Evolutionary conservation across 2,113 vertebrate genomes (phyloP).

Genomic region (Chloroceryle aenea): DNA sequence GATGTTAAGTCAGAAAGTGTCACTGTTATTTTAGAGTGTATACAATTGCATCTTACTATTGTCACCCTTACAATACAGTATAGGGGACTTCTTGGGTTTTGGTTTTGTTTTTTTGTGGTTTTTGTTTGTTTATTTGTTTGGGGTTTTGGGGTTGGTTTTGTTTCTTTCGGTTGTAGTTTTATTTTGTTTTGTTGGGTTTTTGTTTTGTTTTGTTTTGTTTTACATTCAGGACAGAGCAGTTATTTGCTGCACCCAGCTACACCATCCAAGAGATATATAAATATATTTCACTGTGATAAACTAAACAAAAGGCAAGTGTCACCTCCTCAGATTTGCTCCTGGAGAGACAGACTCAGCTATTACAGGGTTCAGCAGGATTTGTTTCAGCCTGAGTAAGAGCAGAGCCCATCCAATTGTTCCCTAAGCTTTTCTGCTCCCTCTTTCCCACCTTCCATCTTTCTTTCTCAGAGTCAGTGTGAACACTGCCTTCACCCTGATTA

Average conservation of each 20-base stretch:
- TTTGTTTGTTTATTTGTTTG: too few species aligned
- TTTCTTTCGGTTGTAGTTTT: too few species aligned
- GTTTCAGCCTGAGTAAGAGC: background rate
- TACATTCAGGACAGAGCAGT: background rate
- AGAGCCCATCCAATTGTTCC: background rate
- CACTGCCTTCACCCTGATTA: rapidly evolving
- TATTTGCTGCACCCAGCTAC: background rate
- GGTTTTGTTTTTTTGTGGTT: too few species aligned
- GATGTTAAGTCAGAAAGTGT: background rate
- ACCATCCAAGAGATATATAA: background rate
- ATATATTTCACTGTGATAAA: background rate
- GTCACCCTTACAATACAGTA: background rate
- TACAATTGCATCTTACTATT: background rate
- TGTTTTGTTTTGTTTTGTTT: background rate
- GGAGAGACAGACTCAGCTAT: background rate
- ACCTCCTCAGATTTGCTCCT: background rate
- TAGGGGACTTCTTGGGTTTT: background rate
- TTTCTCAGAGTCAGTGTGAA: background rate
- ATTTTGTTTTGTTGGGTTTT: background rate
- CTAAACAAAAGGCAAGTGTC: background rate
- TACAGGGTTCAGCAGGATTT: background rate
- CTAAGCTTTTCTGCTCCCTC: background rate
- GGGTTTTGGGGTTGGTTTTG: background rate
- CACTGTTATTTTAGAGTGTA: background rate
- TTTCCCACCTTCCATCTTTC: background rate